Evolutionary conservation across 1,140 invertebrate genomes (phyloP).

Genomic region (Latrodectus geometricus): DNA sequence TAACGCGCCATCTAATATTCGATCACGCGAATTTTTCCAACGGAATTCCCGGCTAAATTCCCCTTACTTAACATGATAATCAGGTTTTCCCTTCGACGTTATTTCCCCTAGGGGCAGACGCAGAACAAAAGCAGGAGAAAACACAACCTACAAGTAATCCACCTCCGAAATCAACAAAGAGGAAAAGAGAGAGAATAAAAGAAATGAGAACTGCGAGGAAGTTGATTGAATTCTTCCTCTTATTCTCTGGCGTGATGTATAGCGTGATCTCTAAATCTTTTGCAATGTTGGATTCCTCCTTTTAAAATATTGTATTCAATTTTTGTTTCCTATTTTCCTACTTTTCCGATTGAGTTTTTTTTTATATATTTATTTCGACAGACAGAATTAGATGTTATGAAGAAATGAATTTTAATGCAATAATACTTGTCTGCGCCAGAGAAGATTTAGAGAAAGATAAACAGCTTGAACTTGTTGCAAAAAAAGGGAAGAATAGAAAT

Average conservation of each 20-base stretch:
- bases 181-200: constrained; percentile 4
- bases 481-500: too few relatives aligned
- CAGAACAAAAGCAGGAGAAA: neutral
- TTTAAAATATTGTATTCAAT: too few relatives aligned
- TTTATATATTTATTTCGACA: too few relatives aligned
- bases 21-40: constrained; percentile 26
- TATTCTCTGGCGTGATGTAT: constrained; percentile 1
- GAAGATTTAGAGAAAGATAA: too few relatives aligned
- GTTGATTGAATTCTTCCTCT: constrained; percentile 49
- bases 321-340: too few relatives aligned
- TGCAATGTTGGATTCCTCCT: constrained; percentile 16
- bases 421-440: too few relatives aligned
- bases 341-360: too few relatives aligned
- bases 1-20: constrained; percentile 27
- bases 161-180: constrained; percentile 40
- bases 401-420: too few relatives aligned
- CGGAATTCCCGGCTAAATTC: constrained; percentile 8
- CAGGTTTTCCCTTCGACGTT: constrained; percentile 2
- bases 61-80: constrained; percentile 48
- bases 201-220: neutral
- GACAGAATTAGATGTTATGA: too few relatives aligned
- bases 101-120: neutral
- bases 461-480: too few relatives aligned
- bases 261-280: constrained; percentile 37
- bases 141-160: constrained; percentile 22